These are phyloP conservation scores for Cephalopholis sonnerati DNA, from an alignment of 2,113 vertebrate species.

Conservation along the genomic window DNA sequence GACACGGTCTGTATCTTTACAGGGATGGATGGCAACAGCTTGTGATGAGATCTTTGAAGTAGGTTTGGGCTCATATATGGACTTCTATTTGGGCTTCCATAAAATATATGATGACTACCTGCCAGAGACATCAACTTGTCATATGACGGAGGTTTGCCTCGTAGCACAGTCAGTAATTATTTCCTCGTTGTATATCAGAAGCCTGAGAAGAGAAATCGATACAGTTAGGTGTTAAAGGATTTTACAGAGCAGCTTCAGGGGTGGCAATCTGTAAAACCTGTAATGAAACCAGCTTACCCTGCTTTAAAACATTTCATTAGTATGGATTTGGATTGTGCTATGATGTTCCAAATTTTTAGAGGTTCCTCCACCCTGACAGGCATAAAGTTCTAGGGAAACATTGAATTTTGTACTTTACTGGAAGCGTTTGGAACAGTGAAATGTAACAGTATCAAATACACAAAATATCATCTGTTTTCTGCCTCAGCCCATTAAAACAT, in stretches of 20 bases:
- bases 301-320: conserved; percentile 36
- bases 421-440: conserved; percentile 11
- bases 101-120: conserved; percentile 20
- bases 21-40: conserved; percentile 62
- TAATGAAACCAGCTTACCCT: conserved; percentile 28
- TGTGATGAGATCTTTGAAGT: conserved; percentile 64
- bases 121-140: conserved; percentile 11
- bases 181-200: conserved; percentile 17
- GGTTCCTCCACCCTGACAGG: not conserved
- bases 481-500: conserved; percentile 3
- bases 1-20: conserved; percentile 57
- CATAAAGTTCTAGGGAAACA: conserved; percentile 1
- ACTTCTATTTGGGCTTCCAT: conserved; percentile 6
- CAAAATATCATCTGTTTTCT: conserved; percentile 30
- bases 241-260: conserved; percentile 42
- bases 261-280: conserved; percentile 47
- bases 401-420: not conserved
- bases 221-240: conserved; percentile 24
- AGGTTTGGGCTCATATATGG: conserved; percentile 1
- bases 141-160: not conserved
- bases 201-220: conserved; percentile 4
- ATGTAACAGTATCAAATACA: not conserved
- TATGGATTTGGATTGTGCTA: conserved; percentile 24
- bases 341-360: conserved; percentile 13
- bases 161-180: not conserved